Conservation (phyloP, 1,140 invertebrate genomes). For the Anadara kagoshimensis region DNA sequence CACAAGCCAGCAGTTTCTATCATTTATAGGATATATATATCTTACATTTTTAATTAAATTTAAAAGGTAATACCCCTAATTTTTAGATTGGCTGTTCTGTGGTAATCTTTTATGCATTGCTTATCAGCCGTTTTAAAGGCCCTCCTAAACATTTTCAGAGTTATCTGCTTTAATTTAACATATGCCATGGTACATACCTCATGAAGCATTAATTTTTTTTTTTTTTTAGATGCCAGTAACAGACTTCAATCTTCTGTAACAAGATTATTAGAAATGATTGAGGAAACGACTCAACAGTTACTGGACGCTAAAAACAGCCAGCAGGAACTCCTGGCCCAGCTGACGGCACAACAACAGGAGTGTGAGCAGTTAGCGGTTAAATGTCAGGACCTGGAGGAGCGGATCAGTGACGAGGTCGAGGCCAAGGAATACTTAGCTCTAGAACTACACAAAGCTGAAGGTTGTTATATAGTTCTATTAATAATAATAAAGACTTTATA, state of each 20-base stretch:
- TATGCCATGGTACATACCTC: background rate
- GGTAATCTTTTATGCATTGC: too few species aligned
- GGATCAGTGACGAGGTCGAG: conserved; percentile 60
- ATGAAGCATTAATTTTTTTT: background rate
- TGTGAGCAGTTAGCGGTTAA: conserved; percentile 41
- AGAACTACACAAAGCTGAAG: conserved; percentile 72
- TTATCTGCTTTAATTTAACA: too few species aligned
- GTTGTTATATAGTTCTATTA: conserved; percentile 35
- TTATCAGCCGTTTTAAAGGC: too few species aligned
- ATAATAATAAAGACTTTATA: background rate
- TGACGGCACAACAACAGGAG: conserved; percentile 38
- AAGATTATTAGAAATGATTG: conserved; percentile 67
- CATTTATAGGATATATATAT: too few species aligned
- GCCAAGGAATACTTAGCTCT: conserved; percentile 67
- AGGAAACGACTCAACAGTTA: conserved; percentile 63
- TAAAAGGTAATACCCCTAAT: too few species aligned
- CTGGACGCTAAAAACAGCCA: conserved; percentile 62
- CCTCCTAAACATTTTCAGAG: too few species aligned
- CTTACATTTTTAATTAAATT: too few species aligned
- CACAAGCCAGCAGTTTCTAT: too few species aligned
- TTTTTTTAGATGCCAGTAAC: conserved; percentile 60
- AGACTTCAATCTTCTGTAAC: conserved; percentile 63
- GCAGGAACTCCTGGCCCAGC: conserved; percentile 50
- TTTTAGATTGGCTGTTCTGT: too few species aligned
- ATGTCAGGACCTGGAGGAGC: conserved; percentile 61